These are phyloP conservation scores for Heliconius hortense DNA, from an alignment of 2,888 invertebrate genomes.

Conservation along the genomic window DNA sequence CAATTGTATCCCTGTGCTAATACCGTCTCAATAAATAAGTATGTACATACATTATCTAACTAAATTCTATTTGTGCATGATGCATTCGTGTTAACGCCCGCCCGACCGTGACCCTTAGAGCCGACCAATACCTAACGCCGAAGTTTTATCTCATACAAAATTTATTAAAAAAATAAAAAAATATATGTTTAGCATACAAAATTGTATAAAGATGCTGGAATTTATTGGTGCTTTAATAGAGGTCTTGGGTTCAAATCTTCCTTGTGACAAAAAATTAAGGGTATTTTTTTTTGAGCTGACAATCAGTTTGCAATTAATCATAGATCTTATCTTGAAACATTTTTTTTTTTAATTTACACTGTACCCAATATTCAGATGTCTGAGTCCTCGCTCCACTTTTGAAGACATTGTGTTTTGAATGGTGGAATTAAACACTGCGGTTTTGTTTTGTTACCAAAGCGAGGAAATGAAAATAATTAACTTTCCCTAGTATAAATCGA, in stretches of 20 bases:
- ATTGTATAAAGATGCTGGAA: background rate
- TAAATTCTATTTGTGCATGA: slow-evolving; percentile 28
- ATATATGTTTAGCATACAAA: background rate
- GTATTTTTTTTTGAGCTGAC: too few relatives aligned
- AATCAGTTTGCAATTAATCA: too few relatives aligned
- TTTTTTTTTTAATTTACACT: too few relatives aligned
- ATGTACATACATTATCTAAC: slow-evolving; percentile 24
- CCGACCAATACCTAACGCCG: slow-evolving; percentile 14
- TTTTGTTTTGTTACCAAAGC: background rate
- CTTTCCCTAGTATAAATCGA: background rate
- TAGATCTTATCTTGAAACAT: too few relatives aligned
- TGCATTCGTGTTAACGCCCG: slow-evolving; percentile 44
- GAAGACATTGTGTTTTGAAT: background rate
- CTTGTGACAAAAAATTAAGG: too few relatives aligned
- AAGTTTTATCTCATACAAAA: slow-evolving; percentile 13
- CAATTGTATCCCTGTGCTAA: background rate
- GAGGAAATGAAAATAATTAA: background rate
- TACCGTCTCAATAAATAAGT: background rate
- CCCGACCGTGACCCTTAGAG: slow-evolving; percentile 48
- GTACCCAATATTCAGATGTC: too few relatives aligned
- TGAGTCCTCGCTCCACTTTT: background rate
- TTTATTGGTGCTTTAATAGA: background rate
- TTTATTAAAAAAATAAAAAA: background rate
- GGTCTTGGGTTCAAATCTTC: too few relatives aligned
- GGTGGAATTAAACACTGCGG: background rate